These are phyloP conservation scores for Drosophila kurseongensis DNA, from an alignment of 1,140 invertebrate species.

Conservation along the genomic window DNA sequence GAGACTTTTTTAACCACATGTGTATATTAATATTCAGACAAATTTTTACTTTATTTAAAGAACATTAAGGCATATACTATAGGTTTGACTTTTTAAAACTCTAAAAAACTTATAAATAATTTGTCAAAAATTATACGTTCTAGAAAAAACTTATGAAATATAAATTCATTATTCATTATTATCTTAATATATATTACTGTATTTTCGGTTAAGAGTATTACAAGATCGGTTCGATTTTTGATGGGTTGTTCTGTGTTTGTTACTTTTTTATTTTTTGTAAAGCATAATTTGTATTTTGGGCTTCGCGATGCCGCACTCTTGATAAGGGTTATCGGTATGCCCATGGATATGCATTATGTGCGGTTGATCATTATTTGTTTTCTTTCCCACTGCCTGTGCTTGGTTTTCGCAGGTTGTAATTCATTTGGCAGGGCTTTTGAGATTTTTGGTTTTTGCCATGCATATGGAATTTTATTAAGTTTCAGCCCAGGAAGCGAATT, in stretches of 20 bases:
- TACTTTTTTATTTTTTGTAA: constrained; percentile 36
- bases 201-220: constrained; percentile 6
- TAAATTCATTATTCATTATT: no score
- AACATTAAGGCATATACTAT: no score
- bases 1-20: no score
- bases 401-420: constrained; percentile 44
- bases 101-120: no score
- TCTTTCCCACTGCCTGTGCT: neutral
- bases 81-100: no score
- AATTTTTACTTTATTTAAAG: neutral
- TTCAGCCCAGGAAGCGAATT: constrained; percentile 17
- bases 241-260: neutral
- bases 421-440: constrained; percentile 35
- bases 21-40: neutral
- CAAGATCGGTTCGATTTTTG: neutral
- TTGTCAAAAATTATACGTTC: no score
- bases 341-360: constrained; percentile 26
- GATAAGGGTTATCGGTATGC: constrained; percentile 73
- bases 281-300: constrained; percentile 73
- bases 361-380: constrained; percentile 21
- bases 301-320: constrained; percentile 56
- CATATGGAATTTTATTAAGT: constrained; percentile 11
- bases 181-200: no score
- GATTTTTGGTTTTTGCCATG: constrained; percentile 9
- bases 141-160: no score